Evolutionary conservation across 2,797 vertebrate species (phyloP).

Genomic region (Pangasius sanitwongsei): DNA sequence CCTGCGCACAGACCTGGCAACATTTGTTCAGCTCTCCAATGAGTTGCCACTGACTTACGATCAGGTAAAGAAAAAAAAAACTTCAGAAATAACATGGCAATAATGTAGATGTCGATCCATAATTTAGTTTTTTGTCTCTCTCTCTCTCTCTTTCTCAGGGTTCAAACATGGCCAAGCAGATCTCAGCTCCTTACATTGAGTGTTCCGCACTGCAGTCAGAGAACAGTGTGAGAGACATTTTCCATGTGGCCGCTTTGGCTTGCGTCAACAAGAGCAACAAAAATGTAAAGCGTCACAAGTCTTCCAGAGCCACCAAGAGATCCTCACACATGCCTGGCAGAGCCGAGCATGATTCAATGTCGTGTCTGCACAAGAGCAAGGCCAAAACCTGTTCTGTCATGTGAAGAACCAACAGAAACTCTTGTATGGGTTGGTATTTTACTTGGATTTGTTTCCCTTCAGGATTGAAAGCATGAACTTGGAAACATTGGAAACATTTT

Average conservation of each 20-base stretch:
- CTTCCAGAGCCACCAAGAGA: slow-evolving; percentile 82
- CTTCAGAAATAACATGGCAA: neutral
- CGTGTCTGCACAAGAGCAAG: slow-evolving; percentile 87
- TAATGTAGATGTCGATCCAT: neutral
- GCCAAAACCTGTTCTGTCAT: slow-evolving; percentile 87
- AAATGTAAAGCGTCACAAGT: slow-evolving; percentile 84
- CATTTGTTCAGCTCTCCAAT: slow-evolving; percentile 84
- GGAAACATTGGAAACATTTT: slow-evolving; percentile 3
- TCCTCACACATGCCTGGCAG: slow-evolving; percentile 84
- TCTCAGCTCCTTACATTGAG: slow-evolving; percentile 86
- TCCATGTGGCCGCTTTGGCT: slow-evolving; percentile 87
- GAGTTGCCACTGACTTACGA: slow-evolving; percentile 86
- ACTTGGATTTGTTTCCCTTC: slow-evolving; percentile 18
- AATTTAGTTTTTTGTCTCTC: slow-evolving; percentile 1
- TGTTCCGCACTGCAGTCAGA: slow-evolving; percentile 89
- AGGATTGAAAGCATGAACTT: slow-evolving; percentile 25
- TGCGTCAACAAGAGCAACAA: slow-evolving; percentile 88
- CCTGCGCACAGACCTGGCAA: slow-evolving; percentile 85
- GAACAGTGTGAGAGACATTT: slow-evolving; percentile 91
- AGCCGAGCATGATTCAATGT: slow-evolving; percentile 80
- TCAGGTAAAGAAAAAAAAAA: slow-evolving; percentile 66
- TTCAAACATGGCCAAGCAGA: slow-evolving; percentile 87
- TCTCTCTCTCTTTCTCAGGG: slow-evolving; percentile 69
- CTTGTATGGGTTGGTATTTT: neutral
- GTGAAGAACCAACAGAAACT: slow-evolving; percentile 61